Evolutionary conservation across 2,888 invertebrate species (phyloP).

Genomic region (Nematopogon swammerdamellus): DNA sequence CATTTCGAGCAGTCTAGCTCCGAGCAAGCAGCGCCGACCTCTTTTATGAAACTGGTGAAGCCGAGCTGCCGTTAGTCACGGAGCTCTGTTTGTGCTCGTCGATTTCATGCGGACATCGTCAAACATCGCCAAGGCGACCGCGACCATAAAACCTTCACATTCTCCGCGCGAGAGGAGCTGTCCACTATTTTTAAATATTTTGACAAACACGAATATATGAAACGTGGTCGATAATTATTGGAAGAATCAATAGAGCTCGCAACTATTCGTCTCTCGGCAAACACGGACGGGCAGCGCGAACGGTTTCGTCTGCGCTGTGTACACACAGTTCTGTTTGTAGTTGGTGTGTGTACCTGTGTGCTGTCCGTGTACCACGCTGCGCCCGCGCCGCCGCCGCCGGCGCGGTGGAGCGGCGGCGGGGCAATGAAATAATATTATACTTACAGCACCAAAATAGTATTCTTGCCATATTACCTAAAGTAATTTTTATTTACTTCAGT

Average conservation of each 20-base stretch:
- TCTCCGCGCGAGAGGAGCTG: conserved; percentile 3
- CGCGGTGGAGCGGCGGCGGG: too few species aligned
- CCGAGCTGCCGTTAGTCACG: neutral
- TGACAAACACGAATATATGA: conserved; percentile 46
- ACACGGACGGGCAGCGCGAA: conserved; percentile 20
- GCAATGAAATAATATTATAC: too few species aligned
- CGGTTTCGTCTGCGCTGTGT: conserved; percentile 1
- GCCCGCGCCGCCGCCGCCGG: conserved; percentile 12
- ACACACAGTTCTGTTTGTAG: neutral
- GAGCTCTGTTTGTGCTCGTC: neutral
- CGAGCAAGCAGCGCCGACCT: too few species aligned
- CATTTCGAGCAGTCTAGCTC: too few species aligned
- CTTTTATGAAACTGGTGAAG: too few species aligned
- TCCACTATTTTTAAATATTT: conserved; percentile 39
- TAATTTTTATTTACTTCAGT: too few species aligned
- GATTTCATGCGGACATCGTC: neutral
- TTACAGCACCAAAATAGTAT: too few species aligned
- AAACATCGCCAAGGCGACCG: neutral
- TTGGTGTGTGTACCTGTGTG: neutral
- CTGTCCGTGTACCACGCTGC: conserved; percentile 5
- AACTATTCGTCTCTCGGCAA: conserved; percentile 47
- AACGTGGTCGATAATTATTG: conserved; percentile 57
- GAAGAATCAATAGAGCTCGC: conserved; percentile 53
- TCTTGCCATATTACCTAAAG: too few species aligned
- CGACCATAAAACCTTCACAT: neutral